A percentile compares a stretch with the other conserved stretches of the same genome.
These are phyloP conservation scores for Chouioia cunea DNA, from an alignment of 2,888 invertebrate species.

Conservation along the genomic window DNA sequence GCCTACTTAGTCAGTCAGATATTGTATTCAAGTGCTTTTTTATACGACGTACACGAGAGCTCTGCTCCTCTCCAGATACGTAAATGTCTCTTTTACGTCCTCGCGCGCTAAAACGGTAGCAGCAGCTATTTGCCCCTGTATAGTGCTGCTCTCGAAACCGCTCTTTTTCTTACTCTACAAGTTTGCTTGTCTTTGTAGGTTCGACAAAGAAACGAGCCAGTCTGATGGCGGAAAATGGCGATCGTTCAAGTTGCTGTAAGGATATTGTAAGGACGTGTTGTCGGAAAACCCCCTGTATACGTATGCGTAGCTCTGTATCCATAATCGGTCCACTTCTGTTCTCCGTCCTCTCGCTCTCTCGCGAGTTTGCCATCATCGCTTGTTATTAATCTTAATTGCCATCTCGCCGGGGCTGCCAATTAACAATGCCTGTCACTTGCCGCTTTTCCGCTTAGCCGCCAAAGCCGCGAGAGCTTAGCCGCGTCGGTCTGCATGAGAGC, in stretches of 20 bases:
- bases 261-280: too few relatives aligned
- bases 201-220: too few relatives aligned
- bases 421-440: constrained; percentile 64
- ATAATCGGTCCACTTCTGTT: too few relatives aligned
- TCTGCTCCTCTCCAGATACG: background rate
- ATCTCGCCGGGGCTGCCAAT: constrained; percentile 63
- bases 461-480: constrained; percentile 1
- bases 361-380: constrained; percentile 48
- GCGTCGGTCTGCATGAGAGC: constrained; percentile 20
- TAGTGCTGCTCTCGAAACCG: too few relatives aligned
- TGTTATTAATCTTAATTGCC: constrained; percentile 67
- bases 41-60: background rate
- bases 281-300: too few relatives aligned
- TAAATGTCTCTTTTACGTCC: constrained; percentile 1
- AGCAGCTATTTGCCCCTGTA: too few relatives aligned
- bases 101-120: too few relatives aligned
- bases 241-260: too few relatives aligned
- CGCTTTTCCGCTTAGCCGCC: background rate
- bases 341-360: background rate
- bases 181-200: too few relatives aligned
- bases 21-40: constrained; percentile 4
- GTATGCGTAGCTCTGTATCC: too few relatives aligned
- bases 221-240: too few relatives aligned
- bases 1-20: background rate
- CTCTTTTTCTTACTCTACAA: too few relatives aligned